Base-by-base conservation (phyloP, 2,797 vertebrate genomes). In the Euthynnus affinis region DNA sequence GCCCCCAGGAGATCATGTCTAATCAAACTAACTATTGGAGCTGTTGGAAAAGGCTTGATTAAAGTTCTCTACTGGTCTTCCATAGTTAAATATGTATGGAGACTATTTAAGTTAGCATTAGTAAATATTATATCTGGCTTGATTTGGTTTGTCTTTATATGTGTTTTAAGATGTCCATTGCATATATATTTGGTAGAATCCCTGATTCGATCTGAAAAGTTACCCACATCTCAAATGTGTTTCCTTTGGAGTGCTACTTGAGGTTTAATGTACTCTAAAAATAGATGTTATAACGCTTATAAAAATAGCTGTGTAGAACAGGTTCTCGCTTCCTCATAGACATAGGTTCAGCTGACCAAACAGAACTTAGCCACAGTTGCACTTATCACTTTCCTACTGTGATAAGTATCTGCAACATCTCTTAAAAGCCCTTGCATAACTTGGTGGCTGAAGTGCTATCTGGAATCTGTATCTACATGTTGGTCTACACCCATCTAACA, bases 341-440 rank as follows among this genome's bases (percentile, higher is more conserved):
- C 2, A 42, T 20, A 23, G 1, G 37, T 81, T 59, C 57, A 59
- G 40, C 60, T 79, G 72, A 81, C 49, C 68, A 62, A 62, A 66
- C 40, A 74, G 46, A 67, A 53, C 53, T 62, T 52, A 9, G 60
- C 66, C 7, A 1, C 58, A 51, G 42, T 37, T 34, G 22, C 59
- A 64, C 79, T 57, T 37, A 71, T 49, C 37, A 34, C 67, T 53
- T 62, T 62, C 80, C 46, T 48, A 5, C 57, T 71, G 63, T 49
- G 70, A 67, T 80, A 78, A 66, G 18, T 51, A 77, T 74, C 76
- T 80, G 56, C 23, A 68, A 46, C 63, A 29, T 15, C 10, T 56
- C 49, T 72, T 29, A 7, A 27, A 62, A 51, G 9, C 25, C n/a
- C 9, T 48, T 51, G 42, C 9, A 27, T 71, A 65, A 78, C 23